Evolutionary conservation across 2,113 vertebrate species (phyloP), one percentile per base, ranked within the genome.

Genomic region (Kobus ellipsiprymnus): DNA sequence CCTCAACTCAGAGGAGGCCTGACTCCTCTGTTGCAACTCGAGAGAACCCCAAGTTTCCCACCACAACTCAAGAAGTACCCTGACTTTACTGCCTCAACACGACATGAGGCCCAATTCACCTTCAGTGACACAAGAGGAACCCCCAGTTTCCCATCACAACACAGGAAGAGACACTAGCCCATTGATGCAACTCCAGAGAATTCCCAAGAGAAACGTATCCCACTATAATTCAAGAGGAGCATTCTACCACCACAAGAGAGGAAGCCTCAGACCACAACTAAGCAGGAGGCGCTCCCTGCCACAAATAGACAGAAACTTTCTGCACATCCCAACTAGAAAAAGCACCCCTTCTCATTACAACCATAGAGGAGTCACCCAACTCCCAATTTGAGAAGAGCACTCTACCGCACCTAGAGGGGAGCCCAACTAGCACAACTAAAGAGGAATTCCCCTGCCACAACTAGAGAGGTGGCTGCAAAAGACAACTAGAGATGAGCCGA

Each of bases 251-350:
- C 64, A 19, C 16, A n/a, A 19, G 64, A 67, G 33, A 67, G 64
- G 33, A 67, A 67, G 64, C 33, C 33, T 67, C 33, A 67, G 33
- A 67, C 33, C 62, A 67, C 33, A 67, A 4, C 64, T n/a, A 67
- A 67, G 33, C 33, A 67, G 64, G 33, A 19, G 33, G 16, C 3
- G 0, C 0, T 0, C 33, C 64, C 64, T 67, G 16, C 16, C 33
- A n/a, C 64, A 10, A n/a, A 67, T 5, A 10, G 62, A 64, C 1
- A n/a, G 33, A 9, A 67, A 9, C 64, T 67, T 67, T 17, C 33
- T 10, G 7, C 64, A n/a, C 33, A n/a, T 67, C 33, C 0, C 64
- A 10, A 19, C 33, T 10, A 67, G 16, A 67, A n/a, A 67, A 67
- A 67, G 1, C 2, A 5, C 8, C 16, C 64, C 16, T n/a, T 36